Base-by-base conservation (phyloP, 2,113 vertebrate species). In the Geococcyx californianus region DNA sequence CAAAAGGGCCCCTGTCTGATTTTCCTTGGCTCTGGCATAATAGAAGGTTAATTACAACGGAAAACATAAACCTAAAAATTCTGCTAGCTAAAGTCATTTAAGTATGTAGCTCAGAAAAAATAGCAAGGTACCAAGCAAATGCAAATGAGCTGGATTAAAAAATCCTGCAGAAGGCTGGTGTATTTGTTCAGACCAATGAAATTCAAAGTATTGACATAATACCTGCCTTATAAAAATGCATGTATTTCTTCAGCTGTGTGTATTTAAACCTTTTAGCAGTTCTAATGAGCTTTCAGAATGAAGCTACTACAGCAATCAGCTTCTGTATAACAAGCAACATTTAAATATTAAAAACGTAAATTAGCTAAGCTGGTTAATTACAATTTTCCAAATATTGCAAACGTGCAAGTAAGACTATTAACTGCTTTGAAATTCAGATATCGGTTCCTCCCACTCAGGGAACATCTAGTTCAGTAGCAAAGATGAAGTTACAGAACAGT, bases 331-430 rank as follows among this genome's bases (percentile, higher is more conserved):
- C 95, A 97, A 95, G 96, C 94, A 94, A 92, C 90, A 97, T 96
- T 96, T 97, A 96, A 95, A 97, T 97, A 95, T 97, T 96, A 95
- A 96, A 97, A 95, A 90, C 66, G 68, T 97, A 95, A 97, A 94
- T 97, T 96, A 96, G 94, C 47, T 6, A 90, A 84, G 96, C 93
- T 94, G 91, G 91, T 96, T 96, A 96, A 95, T 97, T 96, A 95
- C 80, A 95, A 97, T 94, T 94, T 95, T 93, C 95, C 55, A 95
- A 96, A 94, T 90, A 97, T 87, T 89, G 80, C 86, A 90, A 45
- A 92, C 96, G 80, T 81, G 69, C 68, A 70, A 97, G 94, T 94
- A 93, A 89, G 93, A 63, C 93, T 95, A 94, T 95, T 92, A 95
- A 84, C 90, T 59, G 94, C 94, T 96, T 96, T 97, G 94, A 96